phyloP scores from a whole-genome alignment of 2,797 vertebrate species.

The Bradypus variegatus region DNA sequence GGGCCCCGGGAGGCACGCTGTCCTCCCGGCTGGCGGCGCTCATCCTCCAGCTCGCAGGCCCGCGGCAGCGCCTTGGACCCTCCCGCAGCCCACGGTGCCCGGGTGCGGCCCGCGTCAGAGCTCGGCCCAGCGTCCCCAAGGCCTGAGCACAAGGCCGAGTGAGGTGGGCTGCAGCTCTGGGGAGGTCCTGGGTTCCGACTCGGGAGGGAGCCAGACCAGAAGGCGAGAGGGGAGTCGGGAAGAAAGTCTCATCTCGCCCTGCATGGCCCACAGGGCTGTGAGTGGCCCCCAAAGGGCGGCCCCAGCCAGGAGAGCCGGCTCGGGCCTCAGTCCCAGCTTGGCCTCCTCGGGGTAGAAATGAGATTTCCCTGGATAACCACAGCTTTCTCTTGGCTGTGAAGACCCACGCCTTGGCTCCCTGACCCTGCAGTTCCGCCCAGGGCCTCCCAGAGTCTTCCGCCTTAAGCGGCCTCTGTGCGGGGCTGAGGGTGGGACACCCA shows the following conservation, averaged over 20 bases:
- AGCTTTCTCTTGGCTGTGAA: neutral
- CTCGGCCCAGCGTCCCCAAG: neutral
- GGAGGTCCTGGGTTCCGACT: neutral
- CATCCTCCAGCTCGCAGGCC: neutral
- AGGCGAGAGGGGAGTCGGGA: too few species aligned
- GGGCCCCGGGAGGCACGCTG: neutral
- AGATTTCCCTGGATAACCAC: neutral
- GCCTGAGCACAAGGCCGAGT: neutral
- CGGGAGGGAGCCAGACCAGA: neutral
- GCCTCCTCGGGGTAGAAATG: neutral
- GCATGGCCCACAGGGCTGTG: neutral
- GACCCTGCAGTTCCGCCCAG: neutral
- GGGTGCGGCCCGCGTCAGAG: neutral
- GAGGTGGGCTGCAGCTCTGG: neutral
- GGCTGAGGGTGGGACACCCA: neutral
- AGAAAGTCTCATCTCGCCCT: neutral
- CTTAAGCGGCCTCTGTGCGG: fast-evolving
- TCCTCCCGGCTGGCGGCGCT: neutral
- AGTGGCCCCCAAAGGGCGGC: neutral
- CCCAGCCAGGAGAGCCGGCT: neutral
- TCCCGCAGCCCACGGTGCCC: neutral
- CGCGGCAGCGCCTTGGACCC: neutral
- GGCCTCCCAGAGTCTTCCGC: neutral
- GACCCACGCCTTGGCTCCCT: neutral
- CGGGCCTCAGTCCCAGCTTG: neutral